These are phyloP conservation scores for Gerris buenoi DNA, from an alignment of 1,140 invertebrate species.

Conservation along the genomic window DNA sequence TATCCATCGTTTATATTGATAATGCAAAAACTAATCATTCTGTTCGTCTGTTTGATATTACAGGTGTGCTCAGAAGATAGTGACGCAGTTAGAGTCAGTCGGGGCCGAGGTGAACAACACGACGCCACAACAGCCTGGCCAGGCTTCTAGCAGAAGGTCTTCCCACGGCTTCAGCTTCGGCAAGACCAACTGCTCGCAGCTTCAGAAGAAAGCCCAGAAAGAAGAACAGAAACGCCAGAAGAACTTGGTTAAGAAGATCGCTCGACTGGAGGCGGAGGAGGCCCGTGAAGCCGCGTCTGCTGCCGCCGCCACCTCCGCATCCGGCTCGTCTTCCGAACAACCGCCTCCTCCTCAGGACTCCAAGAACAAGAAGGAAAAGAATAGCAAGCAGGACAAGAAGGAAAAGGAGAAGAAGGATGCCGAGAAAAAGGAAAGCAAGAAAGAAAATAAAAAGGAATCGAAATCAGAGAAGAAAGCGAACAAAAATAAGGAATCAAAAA, in stretches of 20 bases:
- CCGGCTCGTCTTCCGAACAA: not conserved
- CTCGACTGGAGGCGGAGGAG: not conserved
- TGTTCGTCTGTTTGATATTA: constrained; percentile 22
- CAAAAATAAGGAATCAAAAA: constrained; percentile 16
- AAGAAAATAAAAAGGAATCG: constrained; percentile 22
- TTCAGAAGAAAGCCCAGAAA: not conserved
- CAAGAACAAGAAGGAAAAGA: constrained; percentile 18
- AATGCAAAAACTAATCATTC: not conserved
- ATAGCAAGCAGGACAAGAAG: constrained; percentile 15
- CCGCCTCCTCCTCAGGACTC: constrained; percentile 15
- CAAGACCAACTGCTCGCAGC: not conserved
- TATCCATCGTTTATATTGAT: not conserved
- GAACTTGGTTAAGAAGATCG: not conserved
- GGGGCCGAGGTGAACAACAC: constrained; percentile 11
- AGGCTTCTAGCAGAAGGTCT: not conserved
- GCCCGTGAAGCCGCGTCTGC: not conserved
- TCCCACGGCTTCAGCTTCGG: not conserved
- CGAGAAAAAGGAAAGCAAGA: constrained; percentile 21
- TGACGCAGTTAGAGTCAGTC: constrained; percentile 46
- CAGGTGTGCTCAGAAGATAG: constrained; percentile 63
- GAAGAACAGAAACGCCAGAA: constrained; percentile 2
- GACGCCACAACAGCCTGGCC: constrained; percentile 2
- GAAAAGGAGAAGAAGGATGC: constrained; percentile 20
- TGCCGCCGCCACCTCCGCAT: not conserved
- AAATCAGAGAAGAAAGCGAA: constrained; percentile 20